These are phyloP conservation scores for Tiliqua scincoides DNA, from an alignment of 2,113 vertebrate species.

Conservation along the genomic window DNA sequence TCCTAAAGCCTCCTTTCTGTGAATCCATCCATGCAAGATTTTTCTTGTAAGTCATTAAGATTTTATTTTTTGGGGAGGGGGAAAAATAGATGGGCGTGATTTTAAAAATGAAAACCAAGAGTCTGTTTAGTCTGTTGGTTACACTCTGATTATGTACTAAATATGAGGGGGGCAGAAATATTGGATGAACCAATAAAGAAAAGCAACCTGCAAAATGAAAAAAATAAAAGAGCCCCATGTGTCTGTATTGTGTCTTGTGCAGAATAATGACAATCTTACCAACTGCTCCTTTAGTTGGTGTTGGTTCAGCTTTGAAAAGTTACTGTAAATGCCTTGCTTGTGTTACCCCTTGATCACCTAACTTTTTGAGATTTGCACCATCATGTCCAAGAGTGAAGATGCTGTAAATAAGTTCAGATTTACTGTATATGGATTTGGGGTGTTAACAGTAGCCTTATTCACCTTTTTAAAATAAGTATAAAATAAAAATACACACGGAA, in stretches of 20 bases:
- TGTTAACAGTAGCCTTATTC: conserved; percentile 99
- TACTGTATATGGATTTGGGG: conserved; percentile 96
- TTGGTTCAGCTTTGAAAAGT: conserved; percentile 82
- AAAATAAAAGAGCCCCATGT: conserved; percentile 73
- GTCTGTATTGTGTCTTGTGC: conserved; percentile 91
- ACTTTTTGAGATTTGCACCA: conserved; percentile 96
- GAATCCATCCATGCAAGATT: conserved; percentile 81
- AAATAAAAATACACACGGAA: conserved; percentile 78
- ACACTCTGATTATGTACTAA: conserved; percentile 85
- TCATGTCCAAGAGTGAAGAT: conserved; percentile 91
- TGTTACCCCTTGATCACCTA: conserved; percentile 87
- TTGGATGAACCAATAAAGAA: conserved; percentile 72
- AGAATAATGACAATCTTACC: conserved; percentile 98
- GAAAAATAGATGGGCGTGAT: conserved; percentile 60
- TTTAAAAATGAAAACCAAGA: conserved; percentile 62
- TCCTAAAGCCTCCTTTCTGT: conserved; percentile 82
- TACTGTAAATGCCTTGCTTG: conserved; percentile 99
- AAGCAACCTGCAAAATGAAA: conserved; percentile 78
- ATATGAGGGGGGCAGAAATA: conserved; percentile 85
- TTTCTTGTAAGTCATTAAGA: conserved; percentile 92
- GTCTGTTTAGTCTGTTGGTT: conserved; percentile 68
- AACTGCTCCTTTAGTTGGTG: conserved; percentile 91
- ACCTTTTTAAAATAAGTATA: conserved; percentile 89
- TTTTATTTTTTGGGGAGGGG: conserved; percentile 71
- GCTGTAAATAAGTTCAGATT: conserved; percentile 98